phyloP scores from a whole-genome alignment of 2,797 vertebrate species.

The Sphenodon punctatus region DNA sequence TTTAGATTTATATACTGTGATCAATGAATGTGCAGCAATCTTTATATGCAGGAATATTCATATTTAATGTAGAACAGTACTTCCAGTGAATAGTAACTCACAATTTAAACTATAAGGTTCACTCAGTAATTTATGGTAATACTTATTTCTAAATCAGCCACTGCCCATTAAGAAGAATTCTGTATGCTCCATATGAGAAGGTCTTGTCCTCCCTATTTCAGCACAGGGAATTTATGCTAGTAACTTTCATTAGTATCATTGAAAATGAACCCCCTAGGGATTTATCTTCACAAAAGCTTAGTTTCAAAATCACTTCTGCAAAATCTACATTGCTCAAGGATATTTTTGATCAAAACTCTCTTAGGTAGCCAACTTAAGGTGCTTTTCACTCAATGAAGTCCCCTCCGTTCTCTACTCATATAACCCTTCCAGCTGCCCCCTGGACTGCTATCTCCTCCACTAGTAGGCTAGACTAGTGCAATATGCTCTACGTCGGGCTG shows the following conservation, averaged over 20 bases:
- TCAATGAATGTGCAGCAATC: background rate
- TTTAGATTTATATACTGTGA: background rate
- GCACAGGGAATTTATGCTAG: background rate
- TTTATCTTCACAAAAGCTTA: background rate
- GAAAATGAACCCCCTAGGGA: background rate
- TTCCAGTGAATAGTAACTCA: background rate
- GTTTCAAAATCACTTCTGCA: background rate
- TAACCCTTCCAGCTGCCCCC: no score
- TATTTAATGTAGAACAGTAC: background rate
- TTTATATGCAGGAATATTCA: background rate
- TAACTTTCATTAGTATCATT: background rate
- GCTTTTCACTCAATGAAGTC: no score
- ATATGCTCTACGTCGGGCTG: no score
- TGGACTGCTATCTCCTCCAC: no score
- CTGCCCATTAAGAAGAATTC: background rate
- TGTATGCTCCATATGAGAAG: background rate
- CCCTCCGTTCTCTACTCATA: no score
- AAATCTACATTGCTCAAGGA: no score
- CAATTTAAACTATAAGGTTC: no score
- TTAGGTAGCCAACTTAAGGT: no score
- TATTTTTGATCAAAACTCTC: no score
- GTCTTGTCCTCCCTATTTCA: accelerated
- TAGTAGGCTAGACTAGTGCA: no score
- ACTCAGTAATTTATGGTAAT: background rate
- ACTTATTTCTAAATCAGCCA: background rate